Conservation (phyloP, 2,888 invertebrate species). For the Incurvaria masculella region DNA sequence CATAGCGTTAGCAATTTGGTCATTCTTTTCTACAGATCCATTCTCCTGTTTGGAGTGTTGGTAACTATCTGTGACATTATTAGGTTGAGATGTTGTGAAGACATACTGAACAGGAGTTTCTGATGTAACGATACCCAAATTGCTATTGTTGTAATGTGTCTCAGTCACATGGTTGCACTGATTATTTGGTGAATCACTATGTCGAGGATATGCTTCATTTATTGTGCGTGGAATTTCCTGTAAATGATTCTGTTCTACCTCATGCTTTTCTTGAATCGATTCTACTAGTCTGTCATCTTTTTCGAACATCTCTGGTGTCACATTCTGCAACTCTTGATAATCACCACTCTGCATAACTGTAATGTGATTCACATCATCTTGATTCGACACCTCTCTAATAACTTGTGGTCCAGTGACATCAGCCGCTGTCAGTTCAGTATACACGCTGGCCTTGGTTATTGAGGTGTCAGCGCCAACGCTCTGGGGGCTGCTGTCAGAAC, state of each 20-base stretch:
- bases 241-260: neutral
- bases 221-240: neutral
- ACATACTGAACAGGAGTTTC: constrained; percentile 9
- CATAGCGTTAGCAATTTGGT: constrained; percentile 49
- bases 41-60: constrained; percentile 22
- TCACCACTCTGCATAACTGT: neutral
- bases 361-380: neutral
- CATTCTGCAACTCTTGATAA: neutral
- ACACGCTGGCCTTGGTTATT: constrained; percentile 30
- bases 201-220: neutral
- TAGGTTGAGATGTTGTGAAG: constrained; percentile 8
- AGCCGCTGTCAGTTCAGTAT: constrained; percentile 47
- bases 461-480: constrained; percentile 24
- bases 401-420: constrained; percentile 37
- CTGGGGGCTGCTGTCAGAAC: constrained; percentile 36
- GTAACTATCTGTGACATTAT: constrained; percentile 1
- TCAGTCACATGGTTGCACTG: neutral
- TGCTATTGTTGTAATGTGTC: neutral
- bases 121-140: neutral
- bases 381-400: neutral
- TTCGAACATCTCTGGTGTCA: neutral
- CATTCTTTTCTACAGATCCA: constrained; percentile 30
- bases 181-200: neutral
- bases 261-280: no score
- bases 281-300: neutral